phyloP scores from a whole-genome alignment of 2,113 vertebrate species.

The Podocnemis expansa region DNA sequence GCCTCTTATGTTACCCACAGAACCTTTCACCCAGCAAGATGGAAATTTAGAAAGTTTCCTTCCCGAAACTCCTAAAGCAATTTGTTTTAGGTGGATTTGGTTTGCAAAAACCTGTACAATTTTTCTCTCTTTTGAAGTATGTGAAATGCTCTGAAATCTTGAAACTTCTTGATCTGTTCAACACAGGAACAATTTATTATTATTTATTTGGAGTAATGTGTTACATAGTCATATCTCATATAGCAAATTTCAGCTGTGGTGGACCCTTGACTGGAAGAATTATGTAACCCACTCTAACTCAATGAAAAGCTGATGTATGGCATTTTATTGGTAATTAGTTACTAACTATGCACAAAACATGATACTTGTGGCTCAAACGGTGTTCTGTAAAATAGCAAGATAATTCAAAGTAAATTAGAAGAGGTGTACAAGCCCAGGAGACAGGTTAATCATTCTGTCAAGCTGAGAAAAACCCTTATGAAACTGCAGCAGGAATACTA shows the following conservation, averaged over 20 bases:
- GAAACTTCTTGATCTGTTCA: background rate
- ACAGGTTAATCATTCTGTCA: background rate
- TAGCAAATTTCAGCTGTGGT: background rate
- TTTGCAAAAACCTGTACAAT: background rate
- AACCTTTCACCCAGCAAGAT: slow-evolving; percentile 17
- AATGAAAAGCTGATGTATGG: background rate
- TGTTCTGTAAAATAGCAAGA: background rate
- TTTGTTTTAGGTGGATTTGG: background rate
- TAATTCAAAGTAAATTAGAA: background rate
- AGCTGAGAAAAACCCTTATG: background rate
- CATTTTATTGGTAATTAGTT: background rate
- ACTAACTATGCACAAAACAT: background rate
- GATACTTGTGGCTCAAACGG: background rate
- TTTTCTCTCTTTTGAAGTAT: background rate
- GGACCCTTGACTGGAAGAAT: background rate
- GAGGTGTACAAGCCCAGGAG: background rate
- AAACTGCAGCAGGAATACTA: background rate
- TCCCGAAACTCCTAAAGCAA: slow-evolving; percentile 10
- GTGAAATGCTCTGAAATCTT: background rate
- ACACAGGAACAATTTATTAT: background rate
- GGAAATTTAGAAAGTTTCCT: slow-evolving; percentile 43
- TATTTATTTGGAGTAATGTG: background rate
- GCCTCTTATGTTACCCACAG: slow-evolving; percentile 15
- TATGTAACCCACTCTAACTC: background rate
- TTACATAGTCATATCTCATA: background rate